These are phyloP conservation scores for Helicolenus hilgendorfi DNA, from an alignment of 2,797 vertebrate genomes.

Conservation along the genomic window DNA sequence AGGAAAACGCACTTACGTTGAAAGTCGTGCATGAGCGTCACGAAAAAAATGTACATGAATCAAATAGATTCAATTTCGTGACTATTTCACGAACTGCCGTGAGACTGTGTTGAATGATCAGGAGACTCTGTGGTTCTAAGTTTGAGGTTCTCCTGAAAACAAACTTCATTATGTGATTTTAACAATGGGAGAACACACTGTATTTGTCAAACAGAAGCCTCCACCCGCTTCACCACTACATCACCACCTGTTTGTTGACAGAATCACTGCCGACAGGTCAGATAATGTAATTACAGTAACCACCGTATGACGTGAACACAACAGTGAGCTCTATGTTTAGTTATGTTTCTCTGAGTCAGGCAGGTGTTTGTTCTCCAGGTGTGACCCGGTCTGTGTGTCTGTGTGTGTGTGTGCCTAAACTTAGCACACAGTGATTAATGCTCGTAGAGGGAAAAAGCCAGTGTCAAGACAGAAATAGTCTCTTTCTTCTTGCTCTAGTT, in stretches of 20 bases:
- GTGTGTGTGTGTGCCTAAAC: not conserved
- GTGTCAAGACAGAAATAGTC: not conserved
- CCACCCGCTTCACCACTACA: not conserved
- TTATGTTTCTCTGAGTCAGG: constrained; percentile 33
- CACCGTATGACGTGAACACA: constrained; percentile 2
- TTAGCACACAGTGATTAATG: not conserved
- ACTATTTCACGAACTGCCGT: no score
- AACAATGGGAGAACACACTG: not conserved
- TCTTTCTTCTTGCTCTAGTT: not conserved
- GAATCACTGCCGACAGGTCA: not conserved
- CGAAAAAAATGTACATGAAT: no score
- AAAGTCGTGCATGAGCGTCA: no score
- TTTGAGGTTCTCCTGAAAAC: not conserved
- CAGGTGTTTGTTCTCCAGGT: constrained; percentile 74
- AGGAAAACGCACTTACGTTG: no score
- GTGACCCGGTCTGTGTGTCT: constrained; percentile 30
- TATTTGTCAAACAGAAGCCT: not conserved
- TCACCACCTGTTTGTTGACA: constrained; percentile 20
- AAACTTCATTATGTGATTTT: not conserved
- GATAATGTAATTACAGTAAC: not conserved
- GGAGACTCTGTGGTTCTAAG: not conserved
- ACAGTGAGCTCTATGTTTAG: not conserved
- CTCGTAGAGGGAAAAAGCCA: not conserved
- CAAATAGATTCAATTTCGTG: fast-evolving
- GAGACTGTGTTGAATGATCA: no score